Conservation (phyloP, 2,113 vertebrate genomes). For the Tupaia chinensis region DNA sequence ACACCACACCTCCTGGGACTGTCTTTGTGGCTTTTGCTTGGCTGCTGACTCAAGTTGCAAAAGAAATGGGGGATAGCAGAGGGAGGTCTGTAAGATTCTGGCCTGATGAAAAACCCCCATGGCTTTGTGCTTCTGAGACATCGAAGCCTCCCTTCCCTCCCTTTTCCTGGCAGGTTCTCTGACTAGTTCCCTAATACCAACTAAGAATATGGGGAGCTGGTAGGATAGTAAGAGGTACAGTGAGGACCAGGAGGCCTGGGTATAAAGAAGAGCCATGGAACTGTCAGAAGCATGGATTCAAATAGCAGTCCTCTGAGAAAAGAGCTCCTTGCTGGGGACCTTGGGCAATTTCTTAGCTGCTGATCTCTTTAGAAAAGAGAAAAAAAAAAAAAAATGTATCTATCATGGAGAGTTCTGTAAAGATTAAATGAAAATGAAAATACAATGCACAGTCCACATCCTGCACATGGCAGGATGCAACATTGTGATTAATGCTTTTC, state of each 20-base stretch:
- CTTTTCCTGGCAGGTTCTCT: not conserved
- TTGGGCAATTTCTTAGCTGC: not conserved
- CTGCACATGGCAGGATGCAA: not conserved
- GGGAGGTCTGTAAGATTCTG: not conserved
- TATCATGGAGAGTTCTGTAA: not conserved
- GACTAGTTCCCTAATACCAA: not conserved
- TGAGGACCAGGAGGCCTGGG: not conserved
- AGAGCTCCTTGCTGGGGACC: not conserved
- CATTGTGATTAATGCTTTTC: not conserved
- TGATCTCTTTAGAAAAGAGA: slow-evolving; percentile 12
- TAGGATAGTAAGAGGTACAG: not conserved
- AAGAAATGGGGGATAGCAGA: not conserved
- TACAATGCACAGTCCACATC: not conserved
- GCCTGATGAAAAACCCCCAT: not conserved
- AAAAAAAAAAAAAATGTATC: not conserved
- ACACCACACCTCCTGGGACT: slow-evolving; percentile 69
- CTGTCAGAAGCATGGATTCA: not conserved
- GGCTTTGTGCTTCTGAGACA: not conserved
- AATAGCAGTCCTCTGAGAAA: not conserved
- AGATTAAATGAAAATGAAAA: not conserved
- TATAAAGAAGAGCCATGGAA: not conserved
- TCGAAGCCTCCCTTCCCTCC: not conserved
- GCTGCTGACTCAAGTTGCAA: slow-evolving; percentile 53
- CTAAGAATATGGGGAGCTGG: not conserved
- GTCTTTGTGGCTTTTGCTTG: slow-evolving; percentile 66